Evolutionary conservation across 2,113 vertebrate genomes (phyloP), one percentile per base, ranked within the genome.

Genomic region (Arizona elegans): DNA sequence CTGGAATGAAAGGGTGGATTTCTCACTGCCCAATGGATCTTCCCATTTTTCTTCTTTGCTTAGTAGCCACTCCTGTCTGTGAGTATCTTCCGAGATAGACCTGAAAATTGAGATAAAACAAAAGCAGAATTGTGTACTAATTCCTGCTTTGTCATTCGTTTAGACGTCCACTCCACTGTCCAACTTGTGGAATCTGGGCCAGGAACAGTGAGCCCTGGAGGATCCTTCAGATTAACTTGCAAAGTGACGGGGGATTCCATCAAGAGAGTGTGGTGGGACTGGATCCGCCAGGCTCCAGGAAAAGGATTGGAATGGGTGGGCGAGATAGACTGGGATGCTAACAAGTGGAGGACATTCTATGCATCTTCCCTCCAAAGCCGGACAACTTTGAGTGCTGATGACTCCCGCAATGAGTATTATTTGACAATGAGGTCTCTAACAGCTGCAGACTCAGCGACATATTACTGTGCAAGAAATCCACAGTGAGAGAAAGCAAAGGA

Each of bases 281-380:
- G 91, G 86, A 29, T 88, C 62, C 43, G 58, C 10, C 54, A 65
- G 17, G 23, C 55, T 59, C 58, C 75, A 13, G 56, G 88, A 54
- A 90, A 93, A 92, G 54, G 85, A 47, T n/a, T 94, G 81, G 91
- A 90, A 90, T 90, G 91, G 86, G 3, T 33, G 17, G 95, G 94
- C 50, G 87, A 88, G 87, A 92, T 94, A 3, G 21, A 24, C 8
- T 87, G 92, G 87, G 0, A 0, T 12, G 13, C 26, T 17, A 38
- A 0, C 10, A 43, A 43, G 38, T 43, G 59, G 43, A 52, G 2
- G 2, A 55, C 15, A 54, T 15, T 0, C 75, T 94, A 89, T 21
- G 17, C 17, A 47, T n/a, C 86, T 2, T 93, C 89, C 58, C 12
- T 93, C 52, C 89, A 92, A 52, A 81, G 90, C 29, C 33, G 52